Percentiles rank a stretch among this genome's conserved stretches.
phyloP scores from a whole-genome alignment of 1,140 invertebrate genomes.

The Drosophila neocordata region DNA sequence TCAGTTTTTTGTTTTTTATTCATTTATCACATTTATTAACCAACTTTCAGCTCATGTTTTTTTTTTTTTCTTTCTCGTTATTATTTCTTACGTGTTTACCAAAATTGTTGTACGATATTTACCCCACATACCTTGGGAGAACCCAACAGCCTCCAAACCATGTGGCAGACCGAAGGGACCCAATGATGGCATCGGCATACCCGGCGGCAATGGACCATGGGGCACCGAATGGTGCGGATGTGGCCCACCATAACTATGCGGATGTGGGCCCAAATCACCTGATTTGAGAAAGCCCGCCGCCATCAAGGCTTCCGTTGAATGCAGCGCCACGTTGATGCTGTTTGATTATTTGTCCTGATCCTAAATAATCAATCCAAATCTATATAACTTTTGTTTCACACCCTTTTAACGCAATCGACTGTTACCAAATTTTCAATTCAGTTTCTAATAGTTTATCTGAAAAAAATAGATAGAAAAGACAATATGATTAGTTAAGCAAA shows the following conservation, averaged over 20 bases:
- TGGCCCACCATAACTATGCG: slow-evolving; percentile 81
- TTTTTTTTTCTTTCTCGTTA: not conserved
- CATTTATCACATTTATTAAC: slow-evolving; percentile 33
- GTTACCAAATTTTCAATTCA: too few species aligned
- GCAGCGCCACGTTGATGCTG: slow-evolving; percentile 81
- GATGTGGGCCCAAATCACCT: slow-evolving; percentile 80
- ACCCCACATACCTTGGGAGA: slow-evolving; percentile 84
- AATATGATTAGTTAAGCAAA: too few species aligned
- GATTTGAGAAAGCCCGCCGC: slow-evolving; percentile 82
- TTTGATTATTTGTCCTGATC: slow-evolving; percentile 15
- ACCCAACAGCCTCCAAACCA: slow-evolving; percentile 83
- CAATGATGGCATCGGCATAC: slow-evolving; percentile 82
- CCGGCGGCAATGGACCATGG: slow-evolving; percentile 80
- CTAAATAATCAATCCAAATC: not conserved
- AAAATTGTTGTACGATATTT: slow-evolving; percentile 82
- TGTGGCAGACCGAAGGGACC: slow-evolving; percentile 83
- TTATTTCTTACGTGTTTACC: slow-evolving; percentile 46
- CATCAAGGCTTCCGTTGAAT: slow-evolving; percentile 83
- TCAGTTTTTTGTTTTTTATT: slow-evolving; percentile 11
- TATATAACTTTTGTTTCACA: too few species aligned
- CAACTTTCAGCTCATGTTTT: slow-evolving; percentile 60
- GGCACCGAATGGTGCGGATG: slow-evolving; percentile 82
- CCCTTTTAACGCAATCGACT: too few species aligned
- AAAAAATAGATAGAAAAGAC: too few species aligned
- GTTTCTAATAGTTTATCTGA: too few species aligned